A percentile compares a stretch with the other conserved stretches of the same genome.
Conservation (phyloP, 2,888 invertebrate species). For the Macroteleia sp. region DNA sequence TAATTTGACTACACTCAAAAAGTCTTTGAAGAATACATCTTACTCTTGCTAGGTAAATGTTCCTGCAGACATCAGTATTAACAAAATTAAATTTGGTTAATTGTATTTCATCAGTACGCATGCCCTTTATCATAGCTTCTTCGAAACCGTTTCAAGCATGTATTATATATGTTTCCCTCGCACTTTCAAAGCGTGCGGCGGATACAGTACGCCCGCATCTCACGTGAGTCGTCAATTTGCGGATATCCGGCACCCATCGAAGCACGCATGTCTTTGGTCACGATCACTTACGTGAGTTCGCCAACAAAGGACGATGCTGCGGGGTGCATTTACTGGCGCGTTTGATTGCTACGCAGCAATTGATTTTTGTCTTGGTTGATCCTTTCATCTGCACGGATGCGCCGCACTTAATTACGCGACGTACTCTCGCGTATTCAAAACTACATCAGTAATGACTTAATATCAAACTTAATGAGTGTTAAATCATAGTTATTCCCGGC, state of each 20-base stretch:
- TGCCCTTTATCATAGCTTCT: no score
- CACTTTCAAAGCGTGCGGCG: conserved; percentile 26
- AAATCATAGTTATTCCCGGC: conserved; percentile 32
- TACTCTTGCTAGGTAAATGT: no score
- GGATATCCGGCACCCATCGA: conserved; percentile 79
- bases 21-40: no score
- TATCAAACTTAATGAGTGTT: conserved; percentile 23
- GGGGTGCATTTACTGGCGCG: conserved; percentile 19
- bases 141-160: no score
- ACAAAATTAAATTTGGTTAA: no score
- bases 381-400: conserved; percentile 23
- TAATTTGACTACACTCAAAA: no score
- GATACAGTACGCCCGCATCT: conserved; percentile 77
- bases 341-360: conserved; percentile 21
- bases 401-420: conserved; percentile 29
- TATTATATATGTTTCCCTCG: no score
- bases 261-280: conserved; percentile 55
- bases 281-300: conserved; percentile 27
- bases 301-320: conserved; percentile 32
- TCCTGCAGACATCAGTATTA: no score
- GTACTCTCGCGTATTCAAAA: conserved; percentile 19
- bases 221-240: conserved; percentile 75
- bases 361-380: conserved; percentile 29
- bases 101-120: no score
- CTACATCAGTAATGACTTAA: conserved; percentile 14